Evolutionary conservation across 2,113 vertebrate species (phyloP).

Genomic region (Entomyzon cyanotis): DNA sequence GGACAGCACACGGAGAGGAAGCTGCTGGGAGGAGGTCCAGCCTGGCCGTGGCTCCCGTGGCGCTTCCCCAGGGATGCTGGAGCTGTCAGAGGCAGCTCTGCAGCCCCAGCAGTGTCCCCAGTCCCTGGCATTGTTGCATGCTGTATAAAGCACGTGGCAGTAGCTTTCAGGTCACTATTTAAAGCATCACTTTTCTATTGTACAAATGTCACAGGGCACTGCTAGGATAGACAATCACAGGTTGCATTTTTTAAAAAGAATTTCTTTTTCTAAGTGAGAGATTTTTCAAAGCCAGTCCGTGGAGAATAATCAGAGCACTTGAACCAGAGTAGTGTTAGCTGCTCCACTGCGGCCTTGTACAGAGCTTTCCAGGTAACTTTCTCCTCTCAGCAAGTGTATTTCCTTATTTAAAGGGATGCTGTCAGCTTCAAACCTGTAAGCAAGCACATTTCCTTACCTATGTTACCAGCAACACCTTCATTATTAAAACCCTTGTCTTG

Average conservation of each 20-base stretch:
- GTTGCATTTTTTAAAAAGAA: conserved; percentile 64
- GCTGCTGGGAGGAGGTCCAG: background rate
- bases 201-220: conserved; percentile 81
- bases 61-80: background rate
- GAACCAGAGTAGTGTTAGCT: conserved; percentile 55
- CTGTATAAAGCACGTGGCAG: conserved; percentile 62
- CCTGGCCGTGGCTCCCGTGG: background rate
- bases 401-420: conserved; percentile 64
- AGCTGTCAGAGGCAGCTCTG: background rate
- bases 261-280: conserved; percentile 67
- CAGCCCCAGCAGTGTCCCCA: background rate
- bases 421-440: conserved; percentile 59
- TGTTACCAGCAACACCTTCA: conserved; percentile 65
- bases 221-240: conserved; percentile 77
- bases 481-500: conserved; percentile 67
- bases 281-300: conserved; percentile 64
- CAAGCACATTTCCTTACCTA: conserved; percentile 66
- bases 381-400: conserved; percentile 46
- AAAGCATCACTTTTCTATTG: conserved; percentile 75
- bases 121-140: conserved; percentile 50
- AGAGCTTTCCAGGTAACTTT: conserved; percentile 30
- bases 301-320: conserved; percentile 67
- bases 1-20: conserved; percentile 19
- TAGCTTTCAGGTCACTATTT: conserved; percentile 63
- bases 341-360: conserved; percentile 8